These are phyloP conservation scores for Rotaria sp. DNA, from an alignment of 2,888 invertebrate species.

Conservation along the genomic window DNA sequence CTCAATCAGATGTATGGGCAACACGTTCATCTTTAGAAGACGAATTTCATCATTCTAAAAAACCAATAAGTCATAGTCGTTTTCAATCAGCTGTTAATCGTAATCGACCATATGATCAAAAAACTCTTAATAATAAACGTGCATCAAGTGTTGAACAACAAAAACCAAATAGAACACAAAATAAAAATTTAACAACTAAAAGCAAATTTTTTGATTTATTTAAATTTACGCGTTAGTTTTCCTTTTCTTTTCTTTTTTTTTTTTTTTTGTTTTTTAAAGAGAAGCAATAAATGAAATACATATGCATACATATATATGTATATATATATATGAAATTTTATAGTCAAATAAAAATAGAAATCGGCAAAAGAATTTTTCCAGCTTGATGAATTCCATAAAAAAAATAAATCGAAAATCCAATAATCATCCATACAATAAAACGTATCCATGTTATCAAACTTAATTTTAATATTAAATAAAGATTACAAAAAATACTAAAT, in stretches of 20 bases:
- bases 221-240: neutral
- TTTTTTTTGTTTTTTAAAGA: neutral
- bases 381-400: neutral
- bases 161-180: neutral
- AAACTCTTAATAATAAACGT: neutral
- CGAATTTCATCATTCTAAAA: neutral
- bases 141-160: neutral
- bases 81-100: neutral
- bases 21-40: neutral
- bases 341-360: neutral
- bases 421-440: slow-evolving; percentile 70
- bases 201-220: slow-evolving; percentile 3
- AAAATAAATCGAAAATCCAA: slow-evolving; percentile 59
- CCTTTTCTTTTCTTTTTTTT: neutral
- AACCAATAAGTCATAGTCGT: neutral
- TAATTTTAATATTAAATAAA: slow-evolving; percentile 76
- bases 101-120: neutral
- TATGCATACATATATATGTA: neutral
- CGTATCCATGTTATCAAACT: slow-evolving; percentile 74
- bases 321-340: neutral
- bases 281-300: neutral
- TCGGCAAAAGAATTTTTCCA: neutral
- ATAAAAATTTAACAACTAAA: neutral
- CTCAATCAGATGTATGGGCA: neutral
- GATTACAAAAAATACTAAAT: slow-evolving; percentile 72